These are phyloP conservation scores for Falco biarmicus DNA, from an alignment of 2,797 vertebrate genomes.

Conservation along the genomic window DNA sequence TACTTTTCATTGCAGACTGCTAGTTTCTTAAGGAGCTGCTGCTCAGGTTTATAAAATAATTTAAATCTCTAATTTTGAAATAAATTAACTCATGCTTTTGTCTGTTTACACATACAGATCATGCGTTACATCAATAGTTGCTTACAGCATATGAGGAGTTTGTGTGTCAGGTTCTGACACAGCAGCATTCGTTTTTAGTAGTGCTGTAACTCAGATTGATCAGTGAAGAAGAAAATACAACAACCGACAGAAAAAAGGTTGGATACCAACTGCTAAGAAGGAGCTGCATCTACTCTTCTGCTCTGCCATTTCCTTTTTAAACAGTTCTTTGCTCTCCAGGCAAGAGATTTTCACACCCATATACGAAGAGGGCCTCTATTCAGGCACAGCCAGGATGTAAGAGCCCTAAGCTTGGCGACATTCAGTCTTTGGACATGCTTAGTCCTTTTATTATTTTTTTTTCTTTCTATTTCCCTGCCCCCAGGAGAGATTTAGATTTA, in stretches of 20 bases:
- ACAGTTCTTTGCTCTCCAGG: neutral
- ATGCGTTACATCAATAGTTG: neutral
- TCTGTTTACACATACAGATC: neutral
- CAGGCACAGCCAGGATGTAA: neutral
- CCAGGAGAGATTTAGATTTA: neutral
- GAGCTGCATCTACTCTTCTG: neutral
- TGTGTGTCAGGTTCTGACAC: neutral
- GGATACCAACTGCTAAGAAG: neutral
- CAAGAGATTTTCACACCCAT: neutral
- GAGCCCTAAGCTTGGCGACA: neutral
- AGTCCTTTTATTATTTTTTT: neutral
- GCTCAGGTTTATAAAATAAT: neutral
- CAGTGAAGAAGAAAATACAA: neutral
- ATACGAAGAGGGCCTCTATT: neutral
- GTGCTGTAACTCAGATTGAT: neutral
- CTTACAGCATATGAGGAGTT: fast-evolving
- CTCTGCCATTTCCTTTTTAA: neutral
- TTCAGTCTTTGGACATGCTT: neutral
- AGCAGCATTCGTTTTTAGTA: neutral
- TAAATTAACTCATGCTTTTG: neutral
- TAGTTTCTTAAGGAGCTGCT: neutral
- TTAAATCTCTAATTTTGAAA: neutral
- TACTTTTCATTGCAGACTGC: neutral
- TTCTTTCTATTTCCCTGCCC: neutral
- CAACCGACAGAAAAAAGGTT: neutral